A percentile compares a stretch with the other conserved stretches of the same genome.
Conservation (phyloP, 1,140 invertebrate genomes). For the Macrosteles quadrilineatus region DNA sequence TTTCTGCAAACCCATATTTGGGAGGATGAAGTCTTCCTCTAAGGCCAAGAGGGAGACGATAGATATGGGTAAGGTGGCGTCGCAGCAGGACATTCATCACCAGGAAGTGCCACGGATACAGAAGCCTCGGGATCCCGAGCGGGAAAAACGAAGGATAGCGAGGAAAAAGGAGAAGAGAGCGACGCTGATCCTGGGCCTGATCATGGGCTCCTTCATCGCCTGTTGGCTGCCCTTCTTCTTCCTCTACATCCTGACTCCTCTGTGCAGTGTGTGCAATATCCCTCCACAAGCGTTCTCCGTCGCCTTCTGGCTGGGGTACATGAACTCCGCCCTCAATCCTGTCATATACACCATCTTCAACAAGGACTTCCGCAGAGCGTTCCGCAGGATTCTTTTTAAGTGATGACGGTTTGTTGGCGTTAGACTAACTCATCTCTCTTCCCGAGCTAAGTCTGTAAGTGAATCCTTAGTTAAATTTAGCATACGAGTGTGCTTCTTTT, state of each 20-base stretch:
- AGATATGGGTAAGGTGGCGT: slow-evolving; percentile 49
- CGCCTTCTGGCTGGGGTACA: slow-evolving; percentile 98
- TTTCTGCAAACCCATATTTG: slow-evolving; percentile 81
- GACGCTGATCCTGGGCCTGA: slow-evolving; percentile 94
- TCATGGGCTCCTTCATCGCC: slow-evolving; percentile 98
- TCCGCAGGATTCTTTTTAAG: slow-evolving; percentile 92
- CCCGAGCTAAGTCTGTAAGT: slow-evolving; percentile 18
- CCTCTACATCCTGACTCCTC: slow-evolving; percentile 84
- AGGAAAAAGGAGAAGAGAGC: slow-evolving; percentile 97
- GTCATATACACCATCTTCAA: slow-evolving; percentile 99
- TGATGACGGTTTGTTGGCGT: slow-evolving; percentile 60
- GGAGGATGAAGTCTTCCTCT: slow-evolving; percentile 59
- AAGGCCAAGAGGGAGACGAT: slow-evolving; percentile 56
- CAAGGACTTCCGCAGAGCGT: slow-evolving; percentile 96
- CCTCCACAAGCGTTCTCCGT: slow-evolving; percentile 86
- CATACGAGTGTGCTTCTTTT: slow-evolving; percentile 14
- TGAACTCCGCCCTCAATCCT: slow-evolving; percentile 97
- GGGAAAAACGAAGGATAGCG: slow-evolving; percentile 90
- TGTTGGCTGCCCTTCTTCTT: slow-evolving; percentile 99
- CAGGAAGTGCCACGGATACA: slow-evolving; percentile 59
- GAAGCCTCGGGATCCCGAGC: slow-evolving; percentile 84
- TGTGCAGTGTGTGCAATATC: slow-evolving; percentile 71
- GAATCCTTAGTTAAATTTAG: slow-evolving; percentile 6
- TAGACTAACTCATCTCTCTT: slow-evolving; percentile 41
- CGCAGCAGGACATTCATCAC: slow-evolving; percentile 43